Evolutionary conservation across 2,888 invertebrate species (phyloP).

Genomic region (Yponomeuta plumbellus): DNA sequence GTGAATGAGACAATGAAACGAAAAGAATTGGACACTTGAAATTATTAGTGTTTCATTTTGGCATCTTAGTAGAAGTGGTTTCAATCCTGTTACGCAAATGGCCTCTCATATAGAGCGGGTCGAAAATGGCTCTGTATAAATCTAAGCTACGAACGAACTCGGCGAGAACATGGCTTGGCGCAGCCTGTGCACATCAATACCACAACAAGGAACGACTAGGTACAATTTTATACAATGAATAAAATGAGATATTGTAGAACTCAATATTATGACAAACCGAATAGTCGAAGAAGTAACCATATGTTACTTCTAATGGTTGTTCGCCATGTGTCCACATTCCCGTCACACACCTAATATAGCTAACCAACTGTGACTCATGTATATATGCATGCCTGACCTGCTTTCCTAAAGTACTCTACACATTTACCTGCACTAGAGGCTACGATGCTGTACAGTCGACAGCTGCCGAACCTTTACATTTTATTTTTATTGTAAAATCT

Average conservation of each 20-base stretch:
- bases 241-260: neutral
- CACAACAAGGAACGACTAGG: too few relatives aligned
- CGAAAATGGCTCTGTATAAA: too few relatives aligned
- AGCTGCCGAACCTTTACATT: neutral
- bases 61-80: too few relatives aligned
- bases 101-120: too few relatives aligned
- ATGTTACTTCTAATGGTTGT: constrained; percentile 26
- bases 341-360: constrained; percentile 10
- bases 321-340: constrained; percentile 23
- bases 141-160: too few relatives aligned
- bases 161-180: too few relatives aligned
- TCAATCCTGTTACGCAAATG: too few relatives aligned
- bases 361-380: neutral
- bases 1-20: too few relatives aligned
- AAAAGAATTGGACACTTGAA: too few relatives aligned
- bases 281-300: constrained; percentile 22
- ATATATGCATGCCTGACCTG: constrained; percentile 27
- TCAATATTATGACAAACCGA: neutral
- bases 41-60: too few relatives aligned
- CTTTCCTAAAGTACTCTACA: constrained; percentile 20
- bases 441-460: neutral
- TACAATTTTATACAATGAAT: neutral
- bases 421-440: neutral
- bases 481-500: neutral
- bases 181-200: too few relatives aligned